Percentiles rank a stretch among this genome's conserved stretches.
Conservation (phyloP, 2,888 invertebrate species). For the Galerucella nymphaeae region DNA sequence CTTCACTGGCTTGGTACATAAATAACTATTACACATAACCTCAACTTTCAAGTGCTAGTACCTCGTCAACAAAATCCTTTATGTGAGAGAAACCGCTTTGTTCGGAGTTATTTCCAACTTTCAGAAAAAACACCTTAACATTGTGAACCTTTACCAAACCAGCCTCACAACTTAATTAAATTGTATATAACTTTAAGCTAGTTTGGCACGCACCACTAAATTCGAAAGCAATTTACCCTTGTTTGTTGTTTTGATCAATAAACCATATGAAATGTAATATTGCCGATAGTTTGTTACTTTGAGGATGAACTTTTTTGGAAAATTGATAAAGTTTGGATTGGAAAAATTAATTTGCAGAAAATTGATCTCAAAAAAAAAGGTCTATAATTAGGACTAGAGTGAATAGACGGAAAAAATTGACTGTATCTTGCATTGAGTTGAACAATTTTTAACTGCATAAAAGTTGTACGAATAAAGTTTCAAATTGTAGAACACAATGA, state of each 20-base stretch:
- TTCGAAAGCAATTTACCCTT: conserved; percentile 17
- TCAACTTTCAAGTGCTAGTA: too few relatives aligned
- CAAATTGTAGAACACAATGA: too few relatives aligned
- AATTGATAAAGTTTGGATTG: too few relatives aligned
- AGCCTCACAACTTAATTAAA: conserved; percentile 17
- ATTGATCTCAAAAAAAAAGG: too few relatives aligned
- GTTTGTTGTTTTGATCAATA: conserved; percentile 29
- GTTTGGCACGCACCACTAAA: conserved; percentile 25
- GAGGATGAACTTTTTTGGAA: neutral
- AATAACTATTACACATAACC: too few relatives aligned
- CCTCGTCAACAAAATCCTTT: conserved; percentile 12
- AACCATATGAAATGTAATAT: conserved; percentile 19
- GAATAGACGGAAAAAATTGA: too few relatives aligned
- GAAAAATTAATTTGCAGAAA: too few relatives aligned
- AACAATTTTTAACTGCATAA: too few relatives aligned
- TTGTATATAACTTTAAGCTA: conserved; percentile 26
- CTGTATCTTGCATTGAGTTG: too few relatives aligned
- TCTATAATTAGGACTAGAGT: too few relatives aligned
- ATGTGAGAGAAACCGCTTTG: conserved; percentile 9
- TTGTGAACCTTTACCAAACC: neutral
- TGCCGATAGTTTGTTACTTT: neutral
- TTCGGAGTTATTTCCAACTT: neutral
- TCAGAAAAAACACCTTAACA: neutral
- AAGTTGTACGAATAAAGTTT: too few relatives aligned
- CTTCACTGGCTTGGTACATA: too few relatives aligned